Evolutionary conservation across 2,888 invertebrate species (phyloP).

Genomic region (Drosophila anomelani): DNA sequence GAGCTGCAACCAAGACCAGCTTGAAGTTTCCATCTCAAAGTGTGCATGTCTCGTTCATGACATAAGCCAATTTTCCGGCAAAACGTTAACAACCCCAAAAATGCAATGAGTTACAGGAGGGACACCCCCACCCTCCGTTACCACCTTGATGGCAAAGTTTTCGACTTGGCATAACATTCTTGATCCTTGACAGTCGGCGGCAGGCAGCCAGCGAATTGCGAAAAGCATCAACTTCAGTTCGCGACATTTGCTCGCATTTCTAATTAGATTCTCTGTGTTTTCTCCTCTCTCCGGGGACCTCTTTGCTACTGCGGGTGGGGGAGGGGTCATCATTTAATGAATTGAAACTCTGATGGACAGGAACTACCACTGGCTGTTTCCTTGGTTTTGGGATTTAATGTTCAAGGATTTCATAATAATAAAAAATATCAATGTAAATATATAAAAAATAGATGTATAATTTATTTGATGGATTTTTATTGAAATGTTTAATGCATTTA

Average conservation of each 20-base stretch:
- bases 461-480: no score
- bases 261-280: conserved; percentile 36
- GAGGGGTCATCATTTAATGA: conserved; percentile 31
- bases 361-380: background rate
- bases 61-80: conserved; percentile 47
- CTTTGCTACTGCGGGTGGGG: no score
- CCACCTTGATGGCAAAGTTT: conserved; percentile 37
- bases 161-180: conserved; percentile 25
- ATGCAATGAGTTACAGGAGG: conserved; percentile 28
- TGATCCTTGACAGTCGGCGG: conserved; percentile 21
- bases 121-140: background rate
- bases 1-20: background rate
- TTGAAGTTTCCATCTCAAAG: conserved; percentile 4
- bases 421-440: background rate
- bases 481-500: no score
- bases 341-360: conserved; percentile 16
- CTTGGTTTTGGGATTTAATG: background rate
- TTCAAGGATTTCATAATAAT: background rate
- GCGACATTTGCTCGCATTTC: conserved; percentile 45
- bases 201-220: conserved; percentile 5
- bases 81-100: conserved; percentile 47
- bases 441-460: no score
- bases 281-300: background rate
- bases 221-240: conserved; percentile 41
- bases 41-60: conserved; percentile 24